A percentile compares a stretch with the other conserved stretches of the same genome.
These are phyloP conservation scores for Drosophila mojavensis DNA, from an alignment of 1,140 invertebrate species.

Conservation along the genomic window DNA sequence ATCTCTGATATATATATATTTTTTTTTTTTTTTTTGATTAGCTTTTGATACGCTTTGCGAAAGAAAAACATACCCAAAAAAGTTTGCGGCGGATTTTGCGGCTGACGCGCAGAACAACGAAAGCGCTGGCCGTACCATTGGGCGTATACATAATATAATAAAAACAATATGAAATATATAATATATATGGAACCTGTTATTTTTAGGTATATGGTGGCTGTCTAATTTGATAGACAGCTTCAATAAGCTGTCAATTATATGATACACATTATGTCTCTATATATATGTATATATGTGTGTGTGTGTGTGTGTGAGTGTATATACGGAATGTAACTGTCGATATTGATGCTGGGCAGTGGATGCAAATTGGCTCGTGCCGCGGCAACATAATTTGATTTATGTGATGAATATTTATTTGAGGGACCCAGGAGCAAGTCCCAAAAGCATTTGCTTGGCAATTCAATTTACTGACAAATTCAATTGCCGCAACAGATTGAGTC, in stretches of 20 bases:
- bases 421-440: not conserved
- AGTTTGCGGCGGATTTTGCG: slow-evolving; percentile 6
- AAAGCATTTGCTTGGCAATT: slow-evolving; percentile 27
- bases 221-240: slow-evolving; percentile 17
- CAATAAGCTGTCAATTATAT: slow-evolving; percentile 24
- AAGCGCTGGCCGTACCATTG: not conserved
- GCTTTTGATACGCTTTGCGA: not conserved
- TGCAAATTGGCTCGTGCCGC: slow-evolving; percentile 45
- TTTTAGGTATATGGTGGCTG: slow-evolving; percentile 8
- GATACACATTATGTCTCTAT: slow-evolving; percentile 19
- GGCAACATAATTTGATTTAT: slow-evolving; percentile 45
- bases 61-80: not conserved
- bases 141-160: slow-evolving; percentile 20
- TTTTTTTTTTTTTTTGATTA: slow-evolving; percentile 20
- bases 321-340: slow-evolving; percentile 3
- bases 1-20: not conserved
- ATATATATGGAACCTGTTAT: not conserved
- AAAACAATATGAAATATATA: not conserved
- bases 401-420: slow-evolving; percentile 4
- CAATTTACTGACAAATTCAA: slow-evolving; percentile 46
- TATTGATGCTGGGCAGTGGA: not conserved
- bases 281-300: too few species aligned
- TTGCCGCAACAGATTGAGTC: slow-evolving; percentile 33
- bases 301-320: too few species aligned
- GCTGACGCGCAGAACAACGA: not conserved